Evolutionary conservation across 2,888 invertebrate genomes (phyloP).

Genomic region (Chrysomela aeneicollis): DNA sequence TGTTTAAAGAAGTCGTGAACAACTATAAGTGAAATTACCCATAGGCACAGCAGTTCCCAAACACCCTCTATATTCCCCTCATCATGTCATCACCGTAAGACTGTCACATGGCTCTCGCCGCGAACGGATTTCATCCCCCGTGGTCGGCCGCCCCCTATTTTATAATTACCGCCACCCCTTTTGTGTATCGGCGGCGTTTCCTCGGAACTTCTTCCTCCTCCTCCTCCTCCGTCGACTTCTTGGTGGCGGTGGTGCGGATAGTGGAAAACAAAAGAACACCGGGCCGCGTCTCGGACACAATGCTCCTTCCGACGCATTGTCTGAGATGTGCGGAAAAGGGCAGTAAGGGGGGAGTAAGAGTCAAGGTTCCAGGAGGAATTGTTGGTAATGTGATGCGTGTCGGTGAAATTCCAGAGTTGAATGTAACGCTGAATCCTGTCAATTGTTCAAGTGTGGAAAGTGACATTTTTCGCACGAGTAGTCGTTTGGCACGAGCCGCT

Average conservation of each 20-base stretch:
- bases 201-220: too few species aligned
- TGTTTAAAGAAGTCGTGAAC: too few species aligned
- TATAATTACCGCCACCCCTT: background rate
- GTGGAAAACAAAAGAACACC: conserved; percentile 56
- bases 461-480: too few species aligned
- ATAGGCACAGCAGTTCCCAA: too few species aligned
- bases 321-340: conserved; percentile 53
- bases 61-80: too few species aligned
- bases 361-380: background rate
- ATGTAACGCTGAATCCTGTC: too few species aligned
- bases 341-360: background rate
- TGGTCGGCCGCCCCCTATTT: background rate
- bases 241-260: background rate
- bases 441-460: too few species aligned
- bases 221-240: background rate
- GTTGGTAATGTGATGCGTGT: background rate
- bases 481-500: too few species aligned
- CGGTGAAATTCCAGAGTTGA: background rate
- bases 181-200: background rate
- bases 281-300: conserved; percentile 58
- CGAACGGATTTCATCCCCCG: background rate
- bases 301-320: conserved; percentile 61
- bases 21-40: too few species aligned
- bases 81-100: too few species aligned
- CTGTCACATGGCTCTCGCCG: too few species aligned